Evolutionary conservation across 1,140 invertebrate genomes (phyloP).

Genomic region (Dryas iulia): DNA sequence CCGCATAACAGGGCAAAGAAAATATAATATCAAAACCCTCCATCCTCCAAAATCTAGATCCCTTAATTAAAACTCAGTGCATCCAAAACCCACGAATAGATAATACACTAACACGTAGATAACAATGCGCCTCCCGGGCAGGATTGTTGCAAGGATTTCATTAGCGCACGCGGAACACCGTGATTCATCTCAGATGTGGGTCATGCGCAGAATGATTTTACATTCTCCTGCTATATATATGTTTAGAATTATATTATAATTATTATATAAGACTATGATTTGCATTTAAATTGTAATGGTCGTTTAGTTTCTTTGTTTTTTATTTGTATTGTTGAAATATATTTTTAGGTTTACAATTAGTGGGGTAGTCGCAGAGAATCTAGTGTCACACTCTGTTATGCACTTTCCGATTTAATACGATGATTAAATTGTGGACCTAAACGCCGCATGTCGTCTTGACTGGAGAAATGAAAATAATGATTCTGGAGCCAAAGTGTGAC

Average conservation of each 20-base stretch:
- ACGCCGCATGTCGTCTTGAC: too few relatives aligned
- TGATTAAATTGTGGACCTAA: too few relatives aligned
- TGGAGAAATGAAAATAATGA: too few relatives aligned
- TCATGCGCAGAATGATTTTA: constrained; percentile 26
- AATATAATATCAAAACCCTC: too few relatives aligned
- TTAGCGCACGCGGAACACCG: constrained; percentile 47
- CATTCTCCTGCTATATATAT: constrained; percentile 3
- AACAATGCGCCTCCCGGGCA: constrained; percentile 55
- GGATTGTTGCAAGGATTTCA: constrained; percentile 62
- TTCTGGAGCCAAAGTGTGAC: too few relatives aligned
- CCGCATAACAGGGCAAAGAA: too few relatives aligned
- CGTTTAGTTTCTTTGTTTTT: background rate
- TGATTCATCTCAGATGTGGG: constrained; percentile 49
- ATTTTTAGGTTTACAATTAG: too few relatives aligned
- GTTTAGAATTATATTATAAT: background rate
- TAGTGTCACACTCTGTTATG: too few relatives aligned
- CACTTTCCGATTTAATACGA: too few relatives aligned
- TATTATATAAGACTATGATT: background rate
- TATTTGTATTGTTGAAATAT: background rate
- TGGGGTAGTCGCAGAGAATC: too few relatives aligned
- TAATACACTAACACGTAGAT: constrained; percentile 56
- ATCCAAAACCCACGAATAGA: constrained; percentile 21
- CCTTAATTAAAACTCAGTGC: constrained; percentile 31
- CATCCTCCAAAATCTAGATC: too few relatives aligned
- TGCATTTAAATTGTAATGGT: background rate